Evolutionary conservation across 2,888 invertebrate species (phyloP).

Genomic region (Oeneis ivallda): DNA sequence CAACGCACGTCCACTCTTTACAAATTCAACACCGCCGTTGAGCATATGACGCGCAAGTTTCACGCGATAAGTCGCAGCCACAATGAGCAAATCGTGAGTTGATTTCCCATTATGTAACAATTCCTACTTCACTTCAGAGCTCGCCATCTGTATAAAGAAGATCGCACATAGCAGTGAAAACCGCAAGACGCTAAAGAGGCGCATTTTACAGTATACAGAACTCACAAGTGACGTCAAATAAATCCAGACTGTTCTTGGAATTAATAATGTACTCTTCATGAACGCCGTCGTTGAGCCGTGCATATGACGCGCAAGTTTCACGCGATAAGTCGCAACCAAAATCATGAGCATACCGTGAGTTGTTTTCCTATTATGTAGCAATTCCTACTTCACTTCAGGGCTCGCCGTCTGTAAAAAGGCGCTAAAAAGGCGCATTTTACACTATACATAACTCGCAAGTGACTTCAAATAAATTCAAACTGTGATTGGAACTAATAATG

Average conservation of each 20-base stretch:
- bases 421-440: not conserved
- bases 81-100: constrained; percentile 64
- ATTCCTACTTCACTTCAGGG: constrained; percentile 39
- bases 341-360: constrained; percentile 63
- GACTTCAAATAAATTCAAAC: constrained; percentile 60
- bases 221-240: too few species aligned
- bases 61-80: constrained; percentile 67
- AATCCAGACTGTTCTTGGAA: too few species aligned
- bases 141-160: constrained; percentile 34
- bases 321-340: constrained; percentile 68
- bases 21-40: constrained; percentile 75
- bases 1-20: constrained; percentile 77
- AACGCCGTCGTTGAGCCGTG: too few species aligned
- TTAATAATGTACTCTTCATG: too few species aligned
- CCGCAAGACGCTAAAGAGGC: too few species aligned
- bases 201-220: too few species aligned
- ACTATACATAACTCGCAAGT: not conserved
- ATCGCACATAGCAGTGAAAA: not conserved
- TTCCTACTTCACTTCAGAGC: constrained; percentile 38
- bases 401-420: constrained; percentile 36
- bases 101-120: constrained; percentile 51
- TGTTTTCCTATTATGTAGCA: constrained; percentile 53
- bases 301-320: constrained; percentile 72
- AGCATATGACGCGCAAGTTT: constrained; percentile 72
- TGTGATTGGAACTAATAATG: constrained; percentile 67